Percentiles rank a stretch among this genome's conserved stretches.
Conservation (phyloP, 1,140 invertebrate genomes). For the Apolygus lucorum region DNA sequence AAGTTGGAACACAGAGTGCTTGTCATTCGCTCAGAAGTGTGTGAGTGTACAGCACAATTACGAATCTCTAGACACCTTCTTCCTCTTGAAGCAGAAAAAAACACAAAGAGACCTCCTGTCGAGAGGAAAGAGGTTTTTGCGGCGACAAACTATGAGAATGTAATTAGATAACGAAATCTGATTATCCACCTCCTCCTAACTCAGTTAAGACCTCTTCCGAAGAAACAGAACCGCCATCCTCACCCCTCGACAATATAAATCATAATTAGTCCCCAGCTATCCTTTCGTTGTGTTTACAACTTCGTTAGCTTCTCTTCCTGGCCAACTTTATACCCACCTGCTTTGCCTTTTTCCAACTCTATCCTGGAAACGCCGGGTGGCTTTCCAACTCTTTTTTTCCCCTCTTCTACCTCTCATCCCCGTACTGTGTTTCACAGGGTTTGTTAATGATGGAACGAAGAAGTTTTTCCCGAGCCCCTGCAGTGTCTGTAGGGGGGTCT, state of each 20-base stretch:
- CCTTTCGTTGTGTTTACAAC: constrained; percentile 13
- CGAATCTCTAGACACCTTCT: no score
- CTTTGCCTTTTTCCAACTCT: not conserved
- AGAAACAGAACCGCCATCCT: not conserved
- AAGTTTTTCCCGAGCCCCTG: not conserved
- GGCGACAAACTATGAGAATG: not conserved
- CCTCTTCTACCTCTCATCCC: not conserved
- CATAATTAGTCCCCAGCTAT: constrained; percentile 9
- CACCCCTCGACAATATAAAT: constrained; percentile 3
- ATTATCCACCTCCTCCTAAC: constrained; percentile 3
- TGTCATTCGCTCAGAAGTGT: no score
- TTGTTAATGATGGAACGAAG: constrained; percentile 7
- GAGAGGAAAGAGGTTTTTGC: not conserved
- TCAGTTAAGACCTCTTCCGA: not conserved
- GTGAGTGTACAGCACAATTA: no score
- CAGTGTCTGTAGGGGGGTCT: not conserved
- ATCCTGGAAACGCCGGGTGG: not conserved
- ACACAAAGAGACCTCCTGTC: no score
- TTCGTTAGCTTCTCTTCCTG: constrained; percentile 1
- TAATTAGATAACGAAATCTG: constrained; percentile 14
- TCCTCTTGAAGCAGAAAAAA: no score
- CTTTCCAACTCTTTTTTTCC: not conserved
- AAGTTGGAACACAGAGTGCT: no score
- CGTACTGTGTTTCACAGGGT: not conserved
- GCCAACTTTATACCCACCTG: constrained; percentile 6